A percentile compares a stretch with the other conserved stretches of the same genome.
Evolutionary conservation across 2,113 vertebrate species (phyloP).

Genomic region (Neoarius graeffei): DNA sequence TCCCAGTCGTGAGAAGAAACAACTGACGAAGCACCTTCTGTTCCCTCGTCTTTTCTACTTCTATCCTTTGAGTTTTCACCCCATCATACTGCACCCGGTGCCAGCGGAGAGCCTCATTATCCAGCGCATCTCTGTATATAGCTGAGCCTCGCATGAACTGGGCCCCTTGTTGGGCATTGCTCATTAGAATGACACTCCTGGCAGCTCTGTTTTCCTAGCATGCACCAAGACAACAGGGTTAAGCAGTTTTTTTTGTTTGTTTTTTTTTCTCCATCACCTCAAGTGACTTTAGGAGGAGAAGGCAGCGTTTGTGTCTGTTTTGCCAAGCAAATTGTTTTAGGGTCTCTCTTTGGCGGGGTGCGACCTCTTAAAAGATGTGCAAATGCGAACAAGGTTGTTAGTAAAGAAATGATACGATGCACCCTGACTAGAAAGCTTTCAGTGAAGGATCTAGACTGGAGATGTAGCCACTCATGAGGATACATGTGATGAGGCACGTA

Average conservation of each 20-base stretch:
- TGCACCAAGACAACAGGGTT: slow-evolving; percentile 36
- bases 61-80: neutral
- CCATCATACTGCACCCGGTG: slow-evolving; percentile 9
- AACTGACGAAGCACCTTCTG: slow-evolving; percentile 27
- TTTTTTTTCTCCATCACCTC: slow-evolving; percentile 14
- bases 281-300: slow-evolving; percentile 13
- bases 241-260: neutral
- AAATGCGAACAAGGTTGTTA: neutral
- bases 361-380: neutral
- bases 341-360: neutral
- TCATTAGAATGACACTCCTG: slow-evolving; percentile 49
- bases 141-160: slow-evolving; percentile 32
- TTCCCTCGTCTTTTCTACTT: neutral
- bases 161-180: slow-evolving; percentile 37
- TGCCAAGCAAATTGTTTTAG: neutral
- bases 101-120: slow-evolving; percentile 51
- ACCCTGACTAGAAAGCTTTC: neutral
- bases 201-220: slow-evolving; percentile 25
- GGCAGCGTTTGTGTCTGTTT: neutral
- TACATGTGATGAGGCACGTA: too few species aligned
- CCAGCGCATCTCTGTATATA: slow-evolving; percentile 38
- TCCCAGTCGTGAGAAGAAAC: slow-evolving; percentile 6
- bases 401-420: neutral
- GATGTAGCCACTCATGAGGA: neutral
- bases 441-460: neutral